Conservation (phyloP, 2,888 invertebrate species). For the Ophion ventricosus region DNA sequence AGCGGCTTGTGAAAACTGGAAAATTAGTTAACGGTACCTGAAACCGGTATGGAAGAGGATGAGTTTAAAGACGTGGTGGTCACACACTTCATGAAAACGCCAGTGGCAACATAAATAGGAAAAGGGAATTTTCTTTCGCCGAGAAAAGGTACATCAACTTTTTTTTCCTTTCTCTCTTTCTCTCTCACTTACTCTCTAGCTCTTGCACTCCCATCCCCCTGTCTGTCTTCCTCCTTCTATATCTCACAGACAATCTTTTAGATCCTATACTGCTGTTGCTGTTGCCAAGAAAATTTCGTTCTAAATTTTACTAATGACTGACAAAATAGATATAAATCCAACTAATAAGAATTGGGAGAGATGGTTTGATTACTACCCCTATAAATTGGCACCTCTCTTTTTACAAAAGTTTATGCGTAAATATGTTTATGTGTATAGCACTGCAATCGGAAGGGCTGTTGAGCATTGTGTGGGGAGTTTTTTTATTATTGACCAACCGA, state of each 20-base stretch:
- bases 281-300: constrained; percentile 24
- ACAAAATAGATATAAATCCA: constrained; percentile 18
- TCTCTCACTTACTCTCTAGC: background rate
- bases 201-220: background rate
- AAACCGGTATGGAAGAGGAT: constrained; percentile 27
- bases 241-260: constrained; percentile 16
- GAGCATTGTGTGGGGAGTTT: background rate
- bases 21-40: constrained; percentile 45
- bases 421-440: background rate
- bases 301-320: constrained; percentile 38
- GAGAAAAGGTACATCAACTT: constrained; percentile 27
- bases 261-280: background rate
- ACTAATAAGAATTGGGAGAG: constrained; percentile 41
- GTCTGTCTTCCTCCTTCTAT: background rate
- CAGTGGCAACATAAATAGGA: constrained; percentile 35
- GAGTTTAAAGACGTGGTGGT: constrained; percentile 21
- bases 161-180: constrained; percentile 5
- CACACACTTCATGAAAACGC: constrained; percentile 26
- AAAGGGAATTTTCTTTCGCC: constrained; percentile 14
- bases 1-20: constrained; percentile 32
- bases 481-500: constrained; percentile 4
- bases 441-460: background rate
- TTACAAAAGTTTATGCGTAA: background rate
- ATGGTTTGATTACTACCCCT: constrained; percentile 24
- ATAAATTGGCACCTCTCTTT: background rate